phyloP scores from a whole-genome alignment of 2,113 vertebrate species.

The Anhinga anhinga region DNA sequence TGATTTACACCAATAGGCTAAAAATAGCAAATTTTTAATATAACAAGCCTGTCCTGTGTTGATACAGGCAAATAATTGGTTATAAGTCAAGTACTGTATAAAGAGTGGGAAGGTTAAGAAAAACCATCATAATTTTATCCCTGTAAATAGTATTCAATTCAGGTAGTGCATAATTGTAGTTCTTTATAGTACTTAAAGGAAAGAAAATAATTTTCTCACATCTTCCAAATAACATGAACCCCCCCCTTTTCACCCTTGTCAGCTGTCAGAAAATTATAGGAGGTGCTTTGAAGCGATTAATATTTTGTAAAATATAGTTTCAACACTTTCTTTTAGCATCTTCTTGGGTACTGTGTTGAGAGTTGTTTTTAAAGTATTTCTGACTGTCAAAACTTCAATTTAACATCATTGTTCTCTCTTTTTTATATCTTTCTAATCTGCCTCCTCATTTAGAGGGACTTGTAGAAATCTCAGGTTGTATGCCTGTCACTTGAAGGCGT shows the following conservation, averaged over 20 bases:
- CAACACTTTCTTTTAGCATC: background rate
- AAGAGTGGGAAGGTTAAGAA: background rate
- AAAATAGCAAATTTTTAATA: slow-evolving; percentile 30
- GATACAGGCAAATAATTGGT: slow-evolving; percentile 27
- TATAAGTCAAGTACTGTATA: slow-evolving; percentile 2
- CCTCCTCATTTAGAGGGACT: background rate
- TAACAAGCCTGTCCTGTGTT: slow-evolving; percentile 11
- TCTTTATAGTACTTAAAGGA: background rate
- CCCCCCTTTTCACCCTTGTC: background rate
- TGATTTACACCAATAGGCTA: slow-evolving; percentile 36
- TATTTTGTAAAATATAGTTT: slow-evolving; percentile 3
- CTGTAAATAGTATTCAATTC: slow-evolving; percentile 5
- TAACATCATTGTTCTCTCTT: background rate
- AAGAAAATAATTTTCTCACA: background rate
- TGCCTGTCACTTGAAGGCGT: background rate
- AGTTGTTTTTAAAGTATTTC: slow-evolving; percentile 3
- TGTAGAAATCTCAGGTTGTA: background rate
- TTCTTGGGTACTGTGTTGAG: background rate
- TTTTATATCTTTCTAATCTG: background rate
- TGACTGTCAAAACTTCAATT: slow-evolving; percentile 16
- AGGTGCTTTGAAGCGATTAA: background rate
- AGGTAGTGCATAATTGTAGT: background rate
- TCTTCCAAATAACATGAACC: background rate
- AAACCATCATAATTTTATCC: background rate
- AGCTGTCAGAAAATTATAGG: background rate